Base-by-base conservation (phyloP, 2,797 vertebrate genomes). In the Setipinna tenuifilis region DNA sequence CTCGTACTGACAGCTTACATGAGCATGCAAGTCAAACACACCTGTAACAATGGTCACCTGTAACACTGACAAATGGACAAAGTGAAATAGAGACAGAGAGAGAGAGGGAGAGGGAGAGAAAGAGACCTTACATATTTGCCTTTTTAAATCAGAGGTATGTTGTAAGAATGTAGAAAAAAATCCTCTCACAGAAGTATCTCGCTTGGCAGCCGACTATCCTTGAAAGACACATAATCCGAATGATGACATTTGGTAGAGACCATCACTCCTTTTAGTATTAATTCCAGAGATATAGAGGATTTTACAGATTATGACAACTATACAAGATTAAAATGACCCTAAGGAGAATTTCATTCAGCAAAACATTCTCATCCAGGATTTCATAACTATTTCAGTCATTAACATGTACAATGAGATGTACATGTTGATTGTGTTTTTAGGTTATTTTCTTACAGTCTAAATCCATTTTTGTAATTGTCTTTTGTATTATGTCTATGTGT, bases 251-350 rank as follows among this genome's bases (percentile, higher is more conserved):
- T 85, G 85, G 84, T 54, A 54, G n/a, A n/a, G 31, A 31, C 82
- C 71, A 86, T 84, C 83, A 50, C 35, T 82, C 83, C 31, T 83
- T 85, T 59, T 25, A 16, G 68, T 71, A 59, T 19, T 31, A 84
- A 83, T 85, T 14, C 17, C 58, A 83, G 54, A 83, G 59, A 75
- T 62, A 14, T 41, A 35, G 85, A 85, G 58, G 83, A 87, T 86
- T 86, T 83, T 14, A 65, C 85, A 88, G 86, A 89, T 90, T 88
- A 90, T 44, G 12, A 61, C 58, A 71, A 59, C 59, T 59, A n/a
- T n/a, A 50, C 41, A 28, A 82, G 87, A 87, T 88, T 85, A 87
- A 68, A 62, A 59, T 5, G 31, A 61, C 71, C 71, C 71, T 9
- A 35, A 78, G 71, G 31, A 78, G 71, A 44, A 41, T 7, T 78